phyloP scores from a whole-genome alignment of 2,797 vertebrate species.

The Chiroxiphia lanceolata region DNA sequence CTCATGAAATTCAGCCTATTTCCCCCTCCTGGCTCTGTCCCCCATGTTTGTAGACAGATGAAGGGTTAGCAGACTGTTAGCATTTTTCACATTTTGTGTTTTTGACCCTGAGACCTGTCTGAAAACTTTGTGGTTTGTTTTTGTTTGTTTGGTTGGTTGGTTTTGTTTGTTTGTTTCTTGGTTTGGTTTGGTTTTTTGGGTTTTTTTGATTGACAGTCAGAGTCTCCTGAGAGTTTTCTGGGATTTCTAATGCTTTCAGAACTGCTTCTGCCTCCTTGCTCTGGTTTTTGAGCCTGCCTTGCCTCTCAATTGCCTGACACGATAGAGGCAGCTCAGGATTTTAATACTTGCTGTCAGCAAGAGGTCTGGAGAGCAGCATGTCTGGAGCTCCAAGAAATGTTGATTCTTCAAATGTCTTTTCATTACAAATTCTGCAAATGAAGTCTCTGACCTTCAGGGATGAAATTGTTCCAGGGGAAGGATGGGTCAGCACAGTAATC shows the following conservation, averaged over 20 bases:
- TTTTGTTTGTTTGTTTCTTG: too few relatives aligned
- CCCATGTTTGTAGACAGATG: background rate
- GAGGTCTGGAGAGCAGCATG: background rate
- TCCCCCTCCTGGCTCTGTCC: background rate
- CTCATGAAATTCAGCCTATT: background rate
- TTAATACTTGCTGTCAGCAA: conserved; percentile 33
- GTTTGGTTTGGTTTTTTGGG: background rate
- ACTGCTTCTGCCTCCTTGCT: background rate
- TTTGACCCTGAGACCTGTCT: background rate
- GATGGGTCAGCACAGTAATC: background rate
- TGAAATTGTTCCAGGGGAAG: background rate
- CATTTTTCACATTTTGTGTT: background rate
- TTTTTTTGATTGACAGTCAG: background rate
- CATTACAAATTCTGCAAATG: conserved; percentile 28
- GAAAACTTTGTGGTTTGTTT: background rate
- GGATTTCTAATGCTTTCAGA: conserved; percentile 1
- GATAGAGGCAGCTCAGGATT: background rate
- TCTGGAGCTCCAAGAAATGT: background rate
- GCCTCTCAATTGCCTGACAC: conserved; percentile 22
- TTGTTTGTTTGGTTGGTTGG: background rate
- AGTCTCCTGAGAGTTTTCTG: conserved; percentile 9
- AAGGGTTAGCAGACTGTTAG: background rate
- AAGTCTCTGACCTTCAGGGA: conserved; percentile 20
- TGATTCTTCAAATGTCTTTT: conserved; percentile 10
- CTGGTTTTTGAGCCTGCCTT: conserved; percentile 16